Conservation (phyloP, 2,888 invertebrate genomes). For the Crematogaster levior region DNA sequence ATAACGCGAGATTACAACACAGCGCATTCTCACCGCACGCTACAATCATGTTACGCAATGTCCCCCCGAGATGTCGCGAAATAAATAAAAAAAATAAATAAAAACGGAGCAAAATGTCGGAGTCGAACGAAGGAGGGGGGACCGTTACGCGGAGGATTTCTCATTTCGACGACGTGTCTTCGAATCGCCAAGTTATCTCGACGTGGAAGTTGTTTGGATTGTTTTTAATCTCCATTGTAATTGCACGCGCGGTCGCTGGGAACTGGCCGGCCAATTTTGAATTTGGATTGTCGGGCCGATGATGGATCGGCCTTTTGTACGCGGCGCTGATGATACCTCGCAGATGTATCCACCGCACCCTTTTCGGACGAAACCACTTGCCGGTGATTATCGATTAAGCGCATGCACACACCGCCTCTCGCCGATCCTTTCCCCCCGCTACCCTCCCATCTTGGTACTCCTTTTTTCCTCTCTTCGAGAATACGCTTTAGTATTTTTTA, state of each 20-base stretch:
- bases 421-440: conserved; percentile 46
- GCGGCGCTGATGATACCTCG: conserved; percentile 82
- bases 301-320: conserved; percentile 85
- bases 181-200: no score
- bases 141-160: no score
- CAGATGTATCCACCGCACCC: conserved; percentile 83
- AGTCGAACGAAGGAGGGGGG: no score
- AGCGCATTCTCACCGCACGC: conserved; percentile 1
- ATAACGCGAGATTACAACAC: conserved; percentile 39
- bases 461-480: conserved; percentile 37
- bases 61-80: not conserved
- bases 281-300: conserved; percentile 83
- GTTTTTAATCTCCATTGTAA: conserved; percentile 81
- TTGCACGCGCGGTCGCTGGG: conserved; percentile 75
- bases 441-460: conserved; percentile 46
- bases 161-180: no score
- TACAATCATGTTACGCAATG: not conserved
- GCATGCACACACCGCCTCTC: conserved; percentile 75
- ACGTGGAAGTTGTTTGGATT: conserved; percentile 72
- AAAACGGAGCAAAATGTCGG: no score
- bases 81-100: not conserved
- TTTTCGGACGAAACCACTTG: conserved; percentile 81
- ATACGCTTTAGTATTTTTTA: conserved; percentile 50
- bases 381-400: conserved; percentile 84
- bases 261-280: conserved; percentile 74